Percentiles rank a stretch among this genome's conserved stretches.
These are phyloP conservation scores for Orestias chungarensis DNA, from an alignment of 2,797 vertebrate species.

Conservation along the genomic window DNA sequence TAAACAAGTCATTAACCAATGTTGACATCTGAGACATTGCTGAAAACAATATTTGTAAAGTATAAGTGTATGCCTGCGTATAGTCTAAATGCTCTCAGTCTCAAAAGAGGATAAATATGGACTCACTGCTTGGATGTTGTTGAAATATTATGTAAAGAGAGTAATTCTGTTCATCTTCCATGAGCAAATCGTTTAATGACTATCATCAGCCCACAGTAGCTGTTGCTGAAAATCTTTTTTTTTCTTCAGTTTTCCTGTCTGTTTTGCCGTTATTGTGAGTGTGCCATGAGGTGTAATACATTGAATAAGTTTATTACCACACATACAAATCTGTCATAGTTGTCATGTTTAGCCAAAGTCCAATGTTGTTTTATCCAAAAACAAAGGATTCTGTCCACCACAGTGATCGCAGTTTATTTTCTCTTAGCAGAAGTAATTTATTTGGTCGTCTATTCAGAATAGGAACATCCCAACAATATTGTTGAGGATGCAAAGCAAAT, in stretches of 20 bases:
- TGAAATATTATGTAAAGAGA: not conserved
- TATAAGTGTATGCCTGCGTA: not conserved
- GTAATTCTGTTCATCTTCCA: not conserved
- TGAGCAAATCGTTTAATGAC: not conserved
- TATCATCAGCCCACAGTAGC: not conserved
- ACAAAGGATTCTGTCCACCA: constrained; percentile 9
- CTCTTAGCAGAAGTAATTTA: constrained; percentile 26
- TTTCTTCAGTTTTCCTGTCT: constrained; percentile 9
- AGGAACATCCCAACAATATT: constrained; percentile 34
- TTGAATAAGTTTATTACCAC: constrained; percentile 1
- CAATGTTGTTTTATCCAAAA: constrained; percentile 10
- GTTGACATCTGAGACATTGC: not conserved
- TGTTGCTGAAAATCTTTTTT: not conserved
- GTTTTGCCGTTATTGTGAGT: constrained; percentile 16
- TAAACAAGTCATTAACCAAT: not conserved
- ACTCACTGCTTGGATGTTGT: not conserved
- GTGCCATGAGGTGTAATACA: not conserved
- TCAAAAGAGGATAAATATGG: not conserved
- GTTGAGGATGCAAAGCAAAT: constrained; percentile 29
- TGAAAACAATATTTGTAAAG: constrained; percentile 1
- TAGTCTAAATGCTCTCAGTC: not conserved
- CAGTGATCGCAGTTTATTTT: constrained; percentile 35
- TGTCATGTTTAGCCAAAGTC: constrained; percentile 8
- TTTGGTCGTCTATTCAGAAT: constrained; percentile 35
- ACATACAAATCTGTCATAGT: not conserved